Percentiles rank a stretch among this genome's conserved stretches.
phyloP scores from a whole-genome alignment of 2,888 invertebrate species.

The Helobdella robusta region DNA sequence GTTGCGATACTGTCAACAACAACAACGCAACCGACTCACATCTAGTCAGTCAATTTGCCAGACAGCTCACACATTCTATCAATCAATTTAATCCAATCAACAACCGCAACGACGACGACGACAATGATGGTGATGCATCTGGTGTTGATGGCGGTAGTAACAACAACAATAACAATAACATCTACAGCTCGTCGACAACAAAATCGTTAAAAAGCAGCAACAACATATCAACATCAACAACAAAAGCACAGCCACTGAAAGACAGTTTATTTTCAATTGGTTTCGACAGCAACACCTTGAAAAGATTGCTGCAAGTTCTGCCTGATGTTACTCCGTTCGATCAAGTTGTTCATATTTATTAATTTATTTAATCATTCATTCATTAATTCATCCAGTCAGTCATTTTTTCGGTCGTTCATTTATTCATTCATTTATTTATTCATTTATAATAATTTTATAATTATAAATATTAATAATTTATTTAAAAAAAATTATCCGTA shows the following conservation, averaged over 20 bases:
- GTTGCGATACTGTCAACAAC: neutral
- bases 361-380: too few species aligned
- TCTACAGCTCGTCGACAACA: neutral
- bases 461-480: neutral
- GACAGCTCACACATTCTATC: constrained; percentile 31
- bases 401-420: neutral
- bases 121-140: constrained; percentile 36
- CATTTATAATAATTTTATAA: too few species aligned
- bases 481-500: neutral
- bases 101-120: constrained; percentile 24
- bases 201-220: neutral
- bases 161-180: neutral
- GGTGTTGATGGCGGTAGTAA: neutral
- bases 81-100: constrained; percentile 38
- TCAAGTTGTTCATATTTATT: constrained; percentile 13
- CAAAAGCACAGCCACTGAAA: neutral
- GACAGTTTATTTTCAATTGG: constrained; percentile 41
- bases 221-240: neutral
- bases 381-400: neutral
- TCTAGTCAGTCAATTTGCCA: constrained; percentile 5
- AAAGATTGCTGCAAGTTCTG: constrained; percentile 87
- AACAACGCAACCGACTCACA: neutral
- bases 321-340: constrained; percentile 50
- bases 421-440: too few species aligned
- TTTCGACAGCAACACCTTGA: constrained; percentile 73